phyloP scores from a whole-genome alignment of 2,797 vertebrate species.

The Paratrypauchen microcephalus region DNA sequence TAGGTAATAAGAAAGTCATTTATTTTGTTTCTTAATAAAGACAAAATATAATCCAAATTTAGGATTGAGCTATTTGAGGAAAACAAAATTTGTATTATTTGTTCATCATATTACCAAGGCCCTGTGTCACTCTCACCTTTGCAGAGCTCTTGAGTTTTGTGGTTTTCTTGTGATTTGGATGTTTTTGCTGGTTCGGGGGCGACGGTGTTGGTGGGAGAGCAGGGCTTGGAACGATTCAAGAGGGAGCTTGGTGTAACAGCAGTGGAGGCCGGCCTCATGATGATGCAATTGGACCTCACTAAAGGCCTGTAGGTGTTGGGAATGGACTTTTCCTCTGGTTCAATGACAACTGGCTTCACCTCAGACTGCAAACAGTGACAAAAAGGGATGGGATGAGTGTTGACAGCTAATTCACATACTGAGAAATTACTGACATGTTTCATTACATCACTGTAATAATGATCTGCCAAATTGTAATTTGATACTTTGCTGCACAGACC shows the following conservation, averaged over 20 bases:
- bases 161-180: conserved; percentile 41
- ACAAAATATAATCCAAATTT: background rate
- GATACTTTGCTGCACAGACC: background rate
- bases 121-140: conserved; percentile 65
- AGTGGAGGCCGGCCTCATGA: conserved; percentile 50
- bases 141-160: conserved; percentile 44
- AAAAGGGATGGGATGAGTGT: conserved; percentile 44
- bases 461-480: background rate
- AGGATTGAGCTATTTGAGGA: background rate
- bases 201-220: conserved; percentile 19
- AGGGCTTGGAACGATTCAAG: conserved; percentile 43
- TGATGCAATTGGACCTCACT: conserved; percentile 51
- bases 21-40: background rate
- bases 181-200: conserved; percentile 42
- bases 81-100: background rate
- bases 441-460: conserved; percentile 58
- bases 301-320: conserved; percentile 55
- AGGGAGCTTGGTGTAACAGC: conserved; percentile 44
- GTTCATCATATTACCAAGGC: background rate
- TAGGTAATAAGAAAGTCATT: background rate
- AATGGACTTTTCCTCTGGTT: conserved; percentile 44
- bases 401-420: conserved; percentile 63
- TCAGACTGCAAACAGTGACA: conserved; percentile 56
- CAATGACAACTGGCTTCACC: conserved; percentile 35
- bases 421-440: conserved; percentile 59